These are phyloP conservation scores for Bombus polaris DNA, from an alignment of 1,140 invertebrate genomes.

Conservation along the genomic window DNA sequence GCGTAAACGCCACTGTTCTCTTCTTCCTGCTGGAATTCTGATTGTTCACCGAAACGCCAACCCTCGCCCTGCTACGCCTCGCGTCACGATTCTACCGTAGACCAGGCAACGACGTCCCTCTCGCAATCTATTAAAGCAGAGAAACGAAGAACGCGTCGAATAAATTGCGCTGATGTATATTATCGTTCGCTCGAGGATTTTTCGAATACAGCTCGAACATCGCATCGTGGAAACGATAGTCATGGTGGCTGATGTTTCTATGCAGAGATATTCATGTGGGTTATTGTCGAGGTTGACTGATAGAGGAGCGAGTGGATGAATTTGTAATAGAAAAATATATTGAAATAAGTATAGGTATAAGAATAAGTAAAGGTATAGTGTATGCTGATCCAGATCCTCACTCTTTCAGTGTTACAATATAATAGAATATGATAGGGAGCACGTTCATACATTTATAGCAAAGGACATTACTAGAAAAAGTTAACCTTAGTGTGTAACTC, in stretches of 20 bases:
- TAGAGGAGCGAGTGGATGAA: too few relatives aligned
- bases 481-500: too few relatives aligned
- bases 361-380: too few relatives aligned
- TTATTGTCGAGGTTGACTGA: too few relatives aligned
- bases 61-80: background rate
- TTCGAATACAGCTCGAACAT: background rate
- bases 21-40: constrained; percentile 54
- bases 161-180: constrained; percentile 25
- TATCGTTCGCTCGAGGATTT: constrained; percentile 3
- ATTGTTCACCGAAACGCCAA: constrained; percentile 43
- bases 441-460: too few relatives aligned
- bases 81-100: constrained; percentile 41
- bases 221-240: background rate
- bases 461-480: too few relatives aligned
- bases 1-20: constrained; percentile 61
- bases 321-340: too few relatives aligned
- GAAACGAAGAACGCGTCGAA: background rate
- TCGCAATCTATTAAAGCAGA: constrained; percentile 24
- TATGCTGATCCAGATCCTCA: too few relatives aligned
- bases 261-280: background rate
- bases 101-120: constrained; percentile 17
- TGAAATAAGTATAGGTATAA: too few relatives aligned
- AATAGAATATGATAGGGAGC: too few relatives aligned
- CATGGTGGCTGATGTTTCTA: background rate
- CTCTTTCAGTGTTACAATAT: too few relatives aligned